Evolutionary conservation across 2,113 vertebrate genomes (phyloP).

Genomic region (Eublepharis macularius): DNA sequence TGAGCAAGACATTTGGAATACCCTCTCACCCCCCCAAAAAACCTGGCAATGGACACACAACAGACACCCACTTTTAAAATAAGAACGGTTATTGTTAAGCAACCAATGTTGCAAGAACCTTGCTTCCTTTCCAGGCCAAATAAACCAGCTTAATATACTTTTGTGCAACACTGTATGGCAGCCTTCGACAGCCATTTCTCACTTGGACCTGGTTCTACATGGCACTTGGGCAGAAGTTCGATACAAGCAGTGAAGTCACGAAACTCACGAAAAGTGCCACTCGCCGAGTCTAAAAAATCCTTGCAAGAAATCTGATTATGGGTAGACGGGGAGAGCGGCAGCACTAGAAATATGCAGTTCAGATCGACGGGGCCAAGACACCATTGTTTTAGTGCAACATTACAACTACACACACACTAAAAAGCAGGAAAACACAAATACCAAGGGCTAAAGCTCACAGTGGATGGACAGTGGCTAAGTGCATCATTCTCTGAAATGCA

Average conservation of each 20-base stretch:
- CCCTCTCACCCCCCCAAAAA: too few species aligned
- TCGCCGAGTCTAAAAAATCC: neutral
- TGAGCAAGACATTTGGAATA: too few species aligned
- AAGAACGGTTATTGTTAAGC: too few species aligned
- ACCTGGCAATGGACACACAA: too few species aligned
- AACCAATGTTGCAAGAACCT: neutral
- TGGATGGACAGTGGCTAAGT: neutral
- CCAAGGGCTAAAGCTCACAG: too few species aligned
- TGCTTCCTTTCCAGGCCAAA: too few species aligned
- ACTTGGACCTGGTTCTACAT: neutral
- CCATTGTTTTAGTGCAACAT: neutral
- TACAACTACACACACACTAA: neutral
- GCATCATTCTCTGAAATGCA: too few species aligned
- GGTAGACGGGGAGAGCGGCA: too few species aligned
- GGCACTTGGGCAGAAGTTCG: neutral
- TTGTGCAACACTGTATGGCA: neutral
- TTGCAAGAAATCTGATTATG: too few species aligned
- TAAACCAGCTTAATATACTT: neutral
- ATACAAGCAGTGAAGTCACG: too few species aligned
- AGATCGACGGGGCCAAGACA: neutral
- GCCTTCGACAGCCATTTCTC: neutral
- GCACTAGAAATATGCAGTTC: neutral
- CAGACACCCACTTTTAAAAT: too few species aligned
- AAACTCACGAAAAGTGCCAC: neutral
- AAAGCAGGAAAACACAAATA: neutral